A percentile compares a stretch with the other conserved stretches of the same genome.
These are phyloP conservation scores for Morone chrysops DNA, from an alignment of 2,113 vertebrate genomes.

Conservation along the genomic window DNA sequence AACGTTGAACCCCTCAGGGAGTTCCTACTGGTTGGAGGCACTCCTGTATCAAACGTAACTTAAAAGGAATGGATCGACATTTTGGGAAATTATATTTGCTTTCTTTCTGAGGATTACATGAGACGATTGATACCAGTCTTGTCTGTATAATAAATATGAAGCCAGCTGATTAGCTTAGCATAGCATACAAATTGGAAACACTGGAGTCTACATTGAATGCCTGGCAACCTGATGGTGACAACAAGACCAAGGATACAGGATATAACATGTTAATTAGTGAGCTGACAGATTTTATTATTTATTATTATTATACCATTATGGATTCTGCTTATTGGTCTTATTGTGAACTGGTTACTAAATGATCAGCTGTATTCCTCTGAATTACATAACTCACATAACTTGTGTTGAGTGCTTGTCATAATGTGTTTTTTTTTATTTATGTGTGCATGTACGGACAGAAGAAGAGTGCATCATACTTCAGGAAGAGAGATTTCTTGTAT, in stretches of 20 bases:
- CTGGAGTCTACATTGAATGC: background rate
- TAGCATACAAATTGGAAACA: background rate
- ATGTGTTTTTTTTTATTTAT: too few species aligned
- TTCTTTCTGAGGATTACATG: background rate
- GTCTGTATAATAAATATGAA: background rate
- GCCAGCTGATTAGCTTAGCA: background rate
- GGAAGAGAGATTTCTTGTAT: background rate
- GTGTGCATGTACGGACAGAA: background rate
- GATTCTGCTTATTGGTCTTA: too few species aligned
- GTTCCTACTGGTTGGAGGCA: background rate
- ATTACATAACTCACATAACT: too few species aligned
- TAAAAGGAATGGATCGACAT: background rate
- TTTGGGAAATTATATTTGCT: background rate
- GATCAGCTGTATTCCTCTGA: too few species aligned
- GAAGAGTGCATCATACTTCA: background rate
- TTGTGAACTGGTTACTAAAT: too few species aligned
- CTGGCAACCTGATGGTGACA: background rate
- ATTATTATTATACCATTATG: too few species aligned
- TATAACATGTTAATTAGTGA: too few species aligned
- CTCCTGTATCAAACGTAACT: slow-evolving; percentile 9
- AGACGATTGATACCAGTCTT: background rate
- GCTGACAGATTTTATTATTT: too few species aligned
- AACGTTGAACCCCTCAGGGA: slow-evolving; percentile 2
- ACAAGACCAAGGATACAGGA: too few species aligned
- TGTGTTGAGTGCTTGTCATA: too few species aligned